Conservation (phyloP, 35 echinoderm and acorn worm species). For the Eucidaris tribuloides region DNA sequence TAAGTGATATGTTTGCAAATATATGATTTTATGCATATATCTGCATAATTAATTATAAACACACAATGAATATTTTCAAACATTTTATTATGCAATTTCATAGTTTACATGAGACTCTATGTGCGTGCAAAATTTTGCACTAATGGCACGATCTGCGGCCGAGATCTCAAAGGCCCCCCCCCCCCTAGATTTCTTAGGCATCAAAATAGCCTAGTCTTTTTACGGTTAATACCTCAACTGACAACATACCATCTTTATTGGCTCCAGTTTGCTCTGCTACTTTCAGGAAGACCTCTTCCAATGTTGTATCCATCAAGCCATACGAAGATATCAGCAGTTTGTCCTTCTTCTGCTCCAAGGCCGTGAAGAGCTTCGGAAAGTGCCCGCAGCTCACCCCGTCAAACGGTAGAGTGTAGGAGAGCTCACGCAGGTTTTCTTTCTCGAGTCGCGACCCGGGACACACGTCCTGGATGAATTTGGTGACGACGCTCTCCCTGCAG, state of each 20-base stretch:
- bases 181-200: no score
- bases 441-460: conserved; percentile 27
- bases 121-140: no score
- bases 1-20: no score
- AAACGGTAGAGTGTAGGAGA: conserved; percentile 68
- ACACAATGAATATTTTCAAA: no score
- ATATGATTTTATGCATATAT: no score
- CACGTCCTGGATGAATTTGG: conserved; percentile 58
- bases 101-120: no score
- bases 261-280: conserved; percentile 76
- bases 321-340: conserved; percentile 55
- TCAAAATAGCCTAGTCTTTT: no score
- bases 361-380: conserved; percentile 69
- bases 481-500: conserved; percentile 47
- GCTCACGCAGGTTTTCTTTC: conserved; percentile 62
- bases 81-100: no score
- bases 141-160: no score
- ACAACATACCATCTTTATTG: conserved; percentile 52
- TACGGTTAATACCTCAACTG: no score
- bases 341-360: conserved; percentile 55
- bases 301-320: conserved; percentile 81
- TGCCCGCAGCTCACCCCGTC: conserved; percentile 69
- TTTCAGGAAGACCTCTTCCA: conserved; percentile 95
- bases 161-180: no score
- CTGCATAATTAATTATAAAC: no score